Evolutionary conservation across 2,888 invertebrate species (phyloP), one percentile per base, ranked within the genome.

Genomic region (Chrysolina oricalcia): DNA sequence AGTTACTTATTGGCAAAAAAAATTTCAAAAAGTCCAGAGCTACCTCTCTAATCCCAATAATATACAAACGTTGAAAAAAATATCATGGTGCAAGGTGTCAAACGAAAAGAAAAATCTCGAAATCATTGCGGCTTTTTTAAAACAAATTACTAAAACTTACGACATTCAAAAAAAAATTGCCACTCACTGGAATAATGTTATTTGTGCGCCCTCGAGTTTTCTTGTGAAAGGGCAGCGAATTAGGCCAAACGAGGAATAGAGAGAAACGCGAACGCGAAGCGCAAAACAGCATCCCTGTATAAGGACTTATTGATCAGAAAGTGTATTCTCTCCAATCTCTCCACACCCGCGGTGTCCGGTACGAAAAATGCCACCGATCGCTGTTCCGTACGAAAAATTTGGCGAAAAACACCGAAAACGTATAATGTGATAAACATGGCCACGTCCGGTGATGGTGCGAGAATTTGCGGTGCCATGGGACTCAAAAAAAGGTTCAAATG

Each of bases 301-400:
- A 85, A 85, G 86, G 86, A 84, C 85, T 87, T 87, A 87, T 87
- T 86, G 87, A 87, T 87, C 86, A 84, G 83, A 82, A 81, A 86
- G 85, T 85, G 85, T 84, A 82, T 82, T 79, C 82, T 80, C 82
- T 85, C 85, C 86, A 82, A 81, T 79, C 82, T 80, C 82, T 85
- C 85, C 86, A 85, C 86, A 85, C 86, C 86, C 86, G 86, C 82
- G 80, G 63, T 35, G 48, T 78, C 76, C 81, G 83, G 80, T 74
- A 78, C 75, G 75, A 77, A 82, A 83, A 80, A 74, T 80, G 76
- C 70, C 79, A 76, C 75, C 75, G 72, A 69, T 62, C 71, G 72
- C 75, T 73, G 41, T 40, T 74, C 70, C 41, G 53, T 56, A 19
- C 19, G 40, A 59, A 73, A 73, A 66, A 66, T 64, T 40, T 27